Base-by-base conservation (phyloP, 2,888 invertebrate genomes). In the Drosophila histrio region DNA sequence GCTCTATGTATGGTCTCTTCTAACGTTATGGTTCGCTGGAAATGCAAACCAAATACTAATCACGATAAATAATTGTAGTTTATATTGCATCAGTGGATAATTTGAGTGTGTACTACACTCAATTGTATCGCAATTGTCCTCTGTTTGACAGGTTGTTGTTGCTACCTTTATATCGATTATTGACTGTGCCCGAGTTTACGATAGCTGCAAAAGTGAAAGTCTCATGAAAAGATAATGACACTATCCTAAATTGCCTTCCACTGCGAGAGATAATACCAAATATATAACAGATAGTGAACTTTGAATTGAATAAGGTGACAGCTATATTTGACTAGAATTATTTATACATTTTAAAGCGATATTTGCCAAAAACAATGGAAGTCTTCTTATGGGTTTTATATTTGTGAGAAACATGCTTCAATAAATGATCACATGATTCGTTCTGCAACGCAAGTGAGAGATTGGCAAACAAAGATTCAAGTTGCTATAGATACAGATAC, bases 181-280 rank as follows among this genome's bases (percentile, higher is more conserved):
- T 44, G 41, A 32, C 11, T 24, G 38, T 21, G 11, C 3, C 41
- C 26, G 13, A 9, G 43, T 13, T 24, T 43, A 11, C 2, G 28
- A 30, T 46, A 30, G 11, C 13, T 39, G 19, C 56, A 54, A 62
- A 59, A 69, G 69, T 60, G 59, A 73, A 70, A 75, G 57, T 26
- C 32, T 21, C 38, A 60, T 70, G 21, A 57, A 57, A 36, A 52
- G 50, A 58, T 71, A 71, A 64, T 63, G 28, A 13, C 24, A 39
- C 43, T 50, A 54, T n/a, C 52, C 38, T 49, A 52, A 68, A 73
- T 73, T 22, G 32, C 17, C 9, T 22, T 24, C 11, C 19, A 13
- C 4, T 17, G 54, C 50, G 9, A 9, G 0, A 28, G 44, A 44
- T 44, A 64, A 49, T 58, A 19, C 1, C 4, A n/a, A 6, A 5